phyloP scores from a whole-genome alignment of 1,140 invertebrate genomes.

The Drosophila pruinosa region DNA sequence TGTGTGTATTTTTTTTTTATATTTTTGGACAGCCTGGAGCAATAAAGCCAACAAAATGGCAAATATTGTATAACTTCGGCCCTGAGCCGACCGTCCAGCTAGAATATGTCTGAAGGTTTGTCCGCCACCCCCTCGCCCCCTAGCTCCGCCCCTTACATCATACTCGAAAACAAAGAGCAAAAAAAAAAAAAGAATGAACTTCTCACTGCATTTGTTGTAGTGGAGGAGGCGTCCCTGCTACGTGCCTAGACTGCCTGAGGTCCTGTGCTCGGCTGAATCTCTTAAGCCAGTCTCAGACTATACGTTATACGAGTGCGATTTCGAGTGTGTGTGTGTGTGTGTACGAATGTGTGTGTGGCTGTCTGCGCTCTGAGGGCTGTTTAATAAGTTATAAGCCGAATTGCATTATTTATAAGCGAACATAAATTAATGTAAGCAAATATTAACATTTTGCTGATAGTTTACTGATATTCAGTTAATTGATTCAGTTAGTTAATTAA shows the following conservation, averaged over 20 bases:
- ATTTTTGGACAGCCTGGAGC: constrained; percentile 19
- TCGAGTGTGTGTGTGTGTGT: background rate
- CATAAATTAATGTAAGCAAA: too few species aligned
- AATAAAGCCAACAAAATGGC: constrained; percentile 61
- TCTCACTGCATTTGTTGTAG: constrained; percentile 37
- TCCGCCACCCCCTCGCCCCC: background rate
- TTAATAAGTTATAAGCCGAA: background rate
- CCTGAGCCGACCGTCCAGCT: constrained; percentile 4
- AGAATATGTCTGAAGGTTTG: constrained; percentile 36
- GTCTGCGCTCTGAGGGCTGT: constrained; percentile 3
- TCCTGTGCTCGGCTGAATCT: constrained; percentile 23
- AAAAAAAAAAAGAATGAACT: constrained; percentile 36
- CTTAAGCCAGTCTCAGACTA: constrained; percentile 36
- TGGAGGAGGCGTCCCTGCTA: constrained; percentile 22
- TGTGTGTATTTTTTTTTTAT: background rate
- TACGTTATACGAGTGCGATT: background rate
- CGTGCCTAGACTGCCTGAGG: constrained; percentile 58
- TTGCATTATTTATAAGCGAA: background rate
- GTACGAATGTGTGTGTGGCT: background rate
- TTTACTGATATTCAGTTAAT: too few species aligned
- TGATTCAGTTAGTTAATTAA: too few species aligned
- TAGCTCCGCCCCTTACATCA: background rate
- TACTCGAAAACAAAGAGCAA: background rate
- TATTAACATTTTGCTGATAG: too few species aligned
- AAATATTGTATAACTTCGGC: constrained; percentile 42